phyloP scores from a whole-genome alignment of 2,113 vertebrate genomes.

The Sorex araneus region DNA sequence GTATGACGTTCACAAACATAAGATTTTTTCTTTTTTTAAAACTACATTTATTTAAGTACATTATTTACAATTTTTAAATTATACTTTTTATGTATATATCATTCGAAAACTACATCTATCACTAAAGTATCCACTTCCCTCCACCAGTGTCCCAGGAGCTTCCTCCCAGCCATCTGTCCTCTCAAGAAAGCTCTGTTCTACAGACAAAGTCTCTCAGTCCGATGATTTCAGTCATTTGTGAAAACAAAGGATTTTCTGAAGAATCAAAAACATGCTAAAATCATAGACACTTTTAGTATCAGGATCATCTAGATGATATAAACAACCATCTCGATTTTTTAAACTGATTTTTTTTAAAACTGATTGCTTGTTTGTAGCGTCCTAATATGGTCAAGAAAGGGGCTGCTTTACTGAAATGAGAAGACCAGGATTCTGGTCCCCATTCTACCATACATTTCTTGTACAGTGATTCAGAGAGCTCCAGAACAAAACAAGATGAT shows the following conservation, averaged over 20 bases:
- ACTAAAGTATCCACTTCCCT: too few relatives aligned
- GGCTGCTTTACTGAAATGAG: background rate
- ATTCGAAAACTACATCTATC: too few relatives aligned
- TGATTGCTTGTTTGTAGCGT: background rate
- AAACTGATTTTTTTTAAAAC: background rate
- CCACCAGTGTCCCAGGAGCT: too few relatives aligned
- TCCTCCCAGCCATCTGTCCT: too few relatives aligned
- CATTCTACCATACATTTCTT: background rate
- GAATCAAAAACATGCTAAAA: background rate
- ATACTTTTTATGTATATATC: too few relatives aligned
- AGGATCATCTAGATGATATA: background rate
- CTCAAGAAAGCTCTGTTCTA: too few relatives aligned
- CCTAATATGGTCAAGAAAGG: background rate
- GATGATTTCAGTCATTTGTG: too few relatives aligned
- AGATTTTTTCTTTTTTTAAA: too few relatives aligned
- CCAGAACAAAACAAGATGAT: background rate
- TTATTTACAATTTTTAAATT: too few relatives aligned
- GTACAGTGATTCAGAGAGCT: background rate
- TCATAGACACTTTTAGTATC: background rate
- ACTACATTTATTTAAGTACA: too few relatives aligned
- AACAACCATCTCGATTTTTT: background rate
- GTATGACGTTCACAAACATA: background rate
- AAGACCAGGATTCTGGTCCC: background rate
- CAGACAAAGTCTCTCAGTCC: too few relatives aligned
- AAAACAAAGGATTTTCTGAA: background rate